Evolutionary conservation across 1,140 invertebrate species (phyloP).

Genomic region (Diachasmimorpha longicaudata): DNA sequence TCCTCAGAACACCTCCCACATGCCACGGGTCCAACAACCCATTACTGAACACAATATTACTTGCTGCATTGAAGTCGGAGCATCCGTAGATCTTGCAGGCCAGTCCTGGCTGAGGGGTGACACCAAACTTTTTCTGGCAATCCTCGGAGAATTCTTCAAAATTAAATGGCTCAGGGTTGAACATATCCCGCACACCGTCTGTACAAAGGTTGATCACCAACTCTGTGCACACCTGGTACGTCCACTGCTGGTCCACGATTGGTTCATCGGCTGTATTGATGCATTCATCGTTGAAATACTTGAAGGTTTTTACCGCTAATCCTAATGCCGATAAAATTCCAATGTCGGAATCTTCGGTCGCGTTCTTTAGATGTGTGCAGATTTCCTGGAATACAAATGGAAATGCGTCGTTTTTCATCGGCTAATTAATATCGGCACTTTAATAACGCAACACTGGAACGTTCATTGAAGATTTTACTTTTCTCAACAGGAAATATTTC

Average conservation of each 20-base stretch:
- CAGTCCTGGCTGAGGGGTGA: slow-evolving; percentile 72
- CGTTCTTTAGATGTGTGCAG: background rate
- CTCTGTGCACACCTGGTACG: slow-evolving; percentile 85
- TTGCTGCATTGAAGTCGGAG: slow-evolving; percentile 69
- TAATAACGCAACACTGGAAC: too few species aligned
- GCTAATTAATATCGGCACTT: background rate
- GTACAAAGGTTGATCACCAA: slow-evolving; percentile 94
- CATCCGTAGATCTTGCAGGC: slow-evolving; percentile 83
- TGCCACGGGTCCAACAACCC: slow-evolving; percentile 93
- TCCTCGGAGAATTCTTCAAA: slow-evolving; percentile 68
- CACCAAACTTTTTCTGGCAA: slow-evolving; percentile 75
- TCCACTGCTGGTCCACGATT: slow-evolving; percentile 76
- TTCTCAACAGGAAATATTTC: background rate
- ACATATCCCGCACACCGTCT: slow-evolving; percentile 82
- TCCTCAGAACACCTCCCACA: slow-evolving; percentile 80
- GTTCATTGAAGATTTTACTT: too few species aligned
- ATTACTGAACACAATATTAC: slow-evolving; percentile 92
- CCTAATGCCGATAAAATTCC: slow-evolving; percentile 45
- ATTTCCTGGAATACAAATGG: background rate
- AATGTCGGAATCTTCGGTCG: background rate
- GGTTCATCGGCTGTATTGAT: slow-evolving; percentile 60
- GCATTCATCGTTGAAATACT: slow-evolving; percentile 71
- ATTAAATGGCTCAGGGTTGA: slow-evolving; percentile 79
- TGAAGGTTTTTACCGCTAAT: slow-evolving; percentile 85
- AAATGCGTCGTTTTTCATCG: background rate